Percentiles rank a stretch among this genome's conserved stretches.
Evolutionary conservation across 1,140 invertebrate species (phyloP).

Genomic region (Chrysomallon squamiferum): DNA sequence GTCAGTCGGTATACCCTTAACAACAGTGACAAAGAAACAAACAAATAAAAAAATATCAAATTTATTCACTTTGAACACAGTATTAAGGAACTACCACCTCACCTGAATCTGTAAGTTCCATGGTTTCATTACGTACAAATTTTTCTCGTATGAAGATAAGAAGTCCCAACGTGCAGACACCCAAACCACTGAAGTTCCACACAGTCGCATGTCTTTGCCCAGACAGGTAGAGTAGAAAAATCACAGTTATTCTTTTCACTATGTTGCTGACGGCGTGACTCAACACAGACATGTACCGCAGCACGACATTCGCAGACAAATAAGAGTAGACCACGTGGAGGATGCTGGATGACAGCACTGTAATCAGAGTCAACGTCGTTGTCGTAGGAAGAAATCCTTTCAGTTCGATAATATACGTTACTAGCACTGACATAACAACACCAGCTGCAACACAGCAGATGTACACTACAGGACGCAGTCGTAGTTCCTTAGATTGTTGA

Average conservation of each 20-base stretch:
- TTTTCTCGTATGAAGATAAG: constrained; percentile 1
- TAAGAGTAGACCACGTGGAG: constrained; percentile 13
- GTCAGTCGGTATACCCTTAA: not conserved
- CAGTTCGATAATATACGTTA: not conserved
- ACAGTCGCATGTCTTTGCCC: constrained; percentile 6
- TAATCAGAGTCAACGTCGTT: not conserved
- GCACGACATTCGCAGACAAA: constrained; percentile 12
- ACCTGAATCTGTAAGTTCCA: not conserved
- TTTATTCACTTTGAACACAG: not conserved
- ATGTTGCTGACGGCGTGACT: constrained; percentile 27
- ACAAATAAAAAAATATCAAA: not conserved
- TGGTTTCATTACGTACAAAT: not conserved
- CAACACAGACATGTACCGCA: constrained; percentile 18
- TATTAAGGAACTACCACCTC: not conserved
- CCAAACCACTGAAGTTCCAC: constrained; percentile 12
- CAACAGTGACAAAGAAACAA: not conserved
- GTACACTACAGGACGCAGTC: not conserved
- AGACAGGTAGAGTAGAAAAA: constrained; percentile 12
- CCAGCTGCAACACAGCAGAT: too few relatives aligned
- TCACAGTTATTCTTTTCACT: constrained; percentile 21
- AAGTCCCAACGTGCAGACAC: constrained; percentile 13
- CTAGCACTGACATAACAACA: not conserved
- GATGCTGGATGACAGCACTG: not conserved
- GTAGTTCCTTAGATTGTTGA: not conserved
- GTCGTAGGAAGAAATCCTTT: not conserved